A percentile compares a stretch with the other conserved stretches of the same genome.
These are phyloP conservation scores for Parnassius mnemosyne DNA, from an alignment of 2,888 invertebrate species.

Conservation along the genomic window DNA sequence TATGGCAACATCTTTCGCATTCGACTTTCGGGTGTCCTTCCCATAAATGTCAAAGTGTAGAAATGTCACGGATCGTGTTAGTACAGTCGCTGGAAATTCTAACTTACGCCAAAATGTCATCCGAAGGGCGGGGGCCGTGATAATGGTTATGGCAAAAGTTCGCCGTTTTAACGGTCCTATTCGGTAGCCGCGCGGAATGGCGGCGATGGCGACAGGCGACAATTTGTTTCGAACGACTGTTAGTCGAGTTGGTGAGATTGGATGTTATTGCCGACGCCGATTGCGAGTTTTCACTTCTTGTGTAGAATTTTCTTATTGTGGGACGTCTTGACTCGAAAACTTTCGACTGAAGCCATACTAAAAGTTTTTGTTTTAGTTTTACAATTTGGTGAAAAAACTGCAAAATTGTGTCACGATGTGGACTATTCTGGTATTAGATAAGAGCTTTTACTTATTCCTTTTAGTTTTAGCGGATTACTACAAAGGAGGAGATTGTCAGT, in stretches of 20 bases:
- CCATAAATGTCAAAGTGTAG: constrained; percentile 14
- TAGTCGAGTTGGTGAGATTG: constrained; percentile 40
- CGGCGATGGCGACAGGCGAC: constrained; percentile 40
- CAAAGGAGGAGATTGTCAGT: too few species aligned
- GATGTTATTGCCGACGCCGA: constrained; percentile 47
- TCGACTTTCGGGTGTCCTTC: neutral
- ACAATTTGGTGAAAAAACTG: too few species aligned
- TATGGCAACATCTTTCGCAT: neutral
- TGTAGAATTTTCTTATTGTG: constrained; percentile 28
- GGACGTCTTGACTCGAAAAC: neutral
- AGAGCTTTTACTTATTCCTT: too few species aligned
- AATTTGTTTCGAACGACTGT: constrained; percentile 58
- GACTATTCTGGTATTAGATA: too few species aligned
- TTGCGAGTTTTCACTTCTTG: constrained; percentile 43
- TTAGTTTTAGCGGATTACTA: too few species aligned
- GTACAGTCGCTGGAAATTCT: constrained; percentile 22
- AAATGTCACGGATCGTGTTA: constrained; percentile 23
- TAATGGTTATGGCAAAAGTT: constrained; percentile 77
- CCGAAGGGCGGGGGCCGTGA: constrained; percentile 63
- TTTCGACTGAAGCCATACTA: neutral
- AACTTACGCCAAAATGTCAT: constrained; percentile 43
- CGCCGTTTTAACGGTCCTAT: constrained; percentile 54
- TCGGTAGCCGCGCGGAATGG: constrained; percentile 41
- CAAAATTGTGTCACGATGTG: too few species aligned
- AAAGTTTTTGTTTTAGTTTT: too few species aligned